These are phyloP conservation scores for Trichoplusia ni DNA, from an alignment of 1,140 invertebrate genomes.

Conservation along the genomic window DNA sequence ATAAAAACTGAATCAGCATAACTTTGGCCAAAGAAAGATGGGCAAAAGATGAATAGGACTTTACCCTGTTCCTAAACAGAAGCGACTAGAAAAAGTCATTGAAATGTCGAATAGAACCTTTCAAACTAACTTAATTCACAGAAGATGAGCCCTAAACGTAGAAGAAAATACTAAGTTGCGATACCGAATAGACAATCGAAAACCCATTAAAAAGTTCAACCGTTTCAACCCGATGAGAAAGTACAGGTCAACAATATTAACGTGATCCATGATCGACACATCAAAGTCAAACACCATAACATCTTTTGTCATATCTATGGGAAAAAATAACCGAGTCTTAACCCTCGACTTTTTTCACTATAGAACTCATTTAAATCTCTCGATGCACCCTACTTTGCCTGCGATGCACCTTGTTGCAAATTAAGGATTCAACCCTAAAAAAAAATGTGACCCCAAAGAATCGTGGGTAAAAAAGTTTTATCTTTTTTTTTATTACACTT, in stretches of 20 bases:
- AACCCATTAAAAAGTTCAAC: slow-evolving; percentile 36
- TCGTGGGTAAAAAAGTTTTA: slow-evolving; percentile 78
- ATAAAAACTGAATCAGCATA: too few relatives aligned
- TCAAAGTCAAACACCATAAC: slow-evolving; percentile 68
- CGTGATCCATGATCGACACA: slow-evolving; percentile 59
- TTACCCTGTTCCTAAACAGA: too few relatives aligned
- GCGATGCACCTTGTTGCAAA: slow-evolving; percentile 79
- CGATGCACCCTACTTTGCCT: slow-evolving; percentile 58
- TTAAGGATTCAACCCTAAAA: slow-evolving; percentile 76
- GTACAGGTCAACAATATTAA: slow-evolving; percentile 48
- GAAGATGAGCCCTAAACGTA: too few relatives aligned
- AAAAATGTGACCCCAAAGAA: slow-evolving; percentile 77
- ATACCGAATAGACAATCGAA: background rate
- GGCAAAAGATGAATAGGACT: too few relatives aligned
- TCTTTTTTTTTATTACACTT: slow-evolving; percentile 71
- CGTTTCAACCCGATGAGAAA: too few relatives aligned
- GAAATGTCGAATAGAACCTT: too few relatives aligned
- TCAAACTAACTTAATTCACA: too few relatives aligned
- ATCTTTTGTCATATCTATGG: slow-evolving; percentile 64
- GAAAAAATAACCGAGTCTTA: slow-evolving; percentile 58
- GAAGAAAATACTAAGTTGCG: too few relatives aligned
- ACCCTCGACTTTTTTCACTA: slow-evolving; percentile 67
- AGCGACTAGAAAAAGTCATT: too few relatives aligned
- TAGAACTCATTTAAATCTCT: slow-evolving; percentile 74
- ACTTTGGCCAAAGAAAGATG: too few relatives aligned